These are phyloP conservation scores for Sialis fuliginosa DNA, from an alignment of 2,888 invertebrate genomes.

Conservation along the genomic window DNA sequence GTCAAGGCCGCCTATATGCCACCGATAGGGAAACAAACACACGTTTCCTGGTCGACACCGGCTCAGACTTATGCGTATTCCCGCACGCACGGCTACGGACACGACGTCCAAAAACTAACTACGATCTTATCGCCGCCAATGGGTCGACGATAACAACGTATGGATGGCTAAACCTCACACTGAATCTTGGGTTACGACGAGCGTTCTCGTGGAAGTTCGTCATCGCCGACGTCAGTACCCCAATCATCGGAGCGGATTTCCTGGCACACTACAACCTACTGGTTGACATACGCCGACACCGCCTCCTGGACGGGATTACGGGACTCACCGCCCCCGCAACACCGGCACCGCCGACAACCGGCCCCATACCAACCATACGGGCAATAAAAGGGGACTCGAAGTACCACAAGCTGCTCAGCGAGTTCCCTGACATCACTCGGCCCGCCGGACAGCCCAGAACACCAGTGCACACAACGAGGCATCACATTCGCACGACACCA, in stretches of 20 bases:
- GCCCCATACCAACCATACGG: constrained; percentile 6
- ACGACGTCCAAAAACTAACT: neutral
- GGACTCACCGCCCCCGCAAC: neutral
- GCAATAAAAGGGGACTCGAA: neutral
- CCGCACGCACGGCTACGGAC: neutral
- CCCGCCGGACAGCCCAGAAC: neutral
- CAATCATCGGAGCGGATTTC: neutral
- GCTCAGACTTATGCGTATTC: constrained; percentile 3
- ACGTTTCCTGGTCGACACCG: neutral
- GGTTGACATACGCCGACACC: constrained; percentile 13
- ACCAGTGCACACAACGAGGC: constrained; percentile 3
- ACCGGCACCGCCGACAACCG: neutral
- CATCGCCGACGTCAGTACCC: constrained; percentile 6
- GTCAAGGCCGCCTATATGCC: neutral
- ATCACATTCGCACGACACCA: constrained; percentile 6
- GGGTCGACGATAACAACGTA: neutral
- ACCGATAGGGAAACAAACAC: neutral
- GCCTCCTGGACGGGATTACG: constrained; percentile 7
- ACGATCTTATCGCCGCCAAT: constrained; percentile 1
- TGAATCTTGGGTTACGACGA: neutral
- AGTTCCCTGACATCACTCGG: constrained; percentile 3
- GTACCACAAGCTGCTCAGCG: neutral
- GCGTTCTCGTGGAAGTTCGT: neutral
- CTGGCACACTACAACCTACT: constrained; percentile 8
- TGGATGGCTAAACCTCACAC: neutral